Base-by-base conservation (phyloP, 2,888 invertebrate species). In the Cheilosia vernalis region DNA sequence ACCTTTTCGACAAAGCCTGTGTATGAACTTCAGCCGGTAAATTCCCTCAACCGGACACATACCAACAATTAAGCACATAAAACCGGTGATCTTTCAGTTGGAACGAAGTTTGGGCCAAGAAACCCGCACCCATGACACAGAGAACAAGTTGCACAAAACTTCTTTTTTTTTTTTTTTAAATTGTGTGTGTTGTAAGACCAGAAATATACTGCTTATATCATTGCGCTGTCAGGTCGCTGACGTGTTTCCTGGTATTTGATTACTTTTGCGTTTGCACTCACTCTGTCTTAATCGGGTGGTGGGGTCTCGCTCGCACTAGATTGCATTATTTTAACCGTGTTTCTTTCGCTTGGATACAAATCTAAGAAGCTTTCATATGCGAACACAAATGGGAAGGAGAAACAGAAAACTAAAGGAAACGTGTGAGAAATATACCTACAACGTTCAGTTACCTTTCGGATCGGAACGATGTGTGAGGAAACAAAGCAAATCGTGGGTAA, bases 211-310 rank as follows among this genome's bases (percentile, higher is more conserved):
- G 13, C 67, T 61, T 72, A 76, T 70, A 37, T 64, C 51, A 76
- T 74, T 69, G 17, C n/a, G 69, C 40, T 76, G 61, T 19, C 63
- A 78, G 73, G 72, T 79, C 79, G 79, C 73, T 73, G 73, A 83
- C 73, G 73, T 51, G 51, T 83, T 83, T 83, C 79, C 73, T 73
- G 67, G 72, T 67, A 78, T 51, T 73, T 56, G 15, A 9, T 63
- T 70, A 49, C 47, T 21, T 21, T 10, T 53, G 33, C 53, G 42
- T 61, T 42, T 55, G 56, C 56, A 56, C 56, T 47, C 56, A 1
- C 24, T 37, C 13, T 3, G 3, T 37, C 21, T 30, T 7, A 9
- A 33, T 47, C 7, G 44, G 56, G 30, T 69, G 42, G 15, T n/a
- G 44, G 44, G 47, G 17, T 37, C 37, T 37, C 53, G 53, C 17